Evolutionary conservation across 2,113 vertebrate genomes (phyloP).

Genomic region (Lophotis ruficrista): DNA sequence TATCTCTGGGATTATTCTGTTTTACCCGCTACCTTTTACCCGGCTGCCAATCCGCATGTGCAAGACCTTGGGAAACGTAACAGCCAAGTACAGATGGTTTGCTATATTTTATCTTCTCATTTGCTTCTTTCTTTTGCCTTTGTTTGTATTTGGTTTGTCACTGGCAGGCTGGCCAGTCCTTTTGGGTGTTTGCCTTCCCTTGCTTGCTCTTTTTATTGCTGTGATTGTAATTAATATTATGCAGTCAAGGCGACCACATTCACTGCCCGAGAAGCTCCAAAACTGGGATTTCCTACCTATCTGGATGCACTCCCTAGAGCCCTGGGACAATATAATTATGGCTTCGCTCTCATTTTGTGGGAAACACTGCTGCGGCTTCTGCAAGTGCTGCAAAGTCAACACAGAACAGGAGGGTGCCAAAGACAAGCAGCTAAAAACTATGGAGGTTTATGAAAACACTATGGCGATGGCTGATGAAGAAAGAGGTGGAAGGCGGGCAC

Average conservation of each 20-base stretch:
- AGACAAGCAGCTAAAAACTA: conserved; percentile 58
- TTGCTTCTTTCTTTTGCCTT: conserved; percentile 86
- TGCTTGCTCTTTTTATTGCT: conserved; percentile 66
- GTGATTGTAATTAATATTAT: conserved; percentile 81
- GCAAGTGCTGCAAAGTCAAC: conserved; percentile 66
- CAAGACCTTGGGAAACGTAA: conserved; percentile 84
- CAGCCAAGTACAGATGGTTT: conserved; percentile 95
- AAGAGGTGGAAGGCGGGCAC: conserved; percentile 9
- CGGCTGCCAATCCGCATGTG: conserved; percentile 88
- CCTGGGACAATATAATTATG: conserved; percentile 84
- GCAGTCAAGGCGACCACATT: conserved; percentile 77
- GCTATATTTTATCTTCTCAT: conserved; percentile 86
- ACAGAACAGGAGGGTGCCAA: conserved; percentile 16
- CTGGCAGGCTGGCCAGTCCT: conserved; percentile 90
- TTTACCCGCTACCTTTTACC: conserved; percentile 89
- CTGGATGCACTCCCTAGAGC: conserved; percentile 88
- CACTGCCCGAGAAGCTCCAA: conserved; percentile 79
- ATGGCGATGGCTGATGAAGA: conserved; percentile 68
- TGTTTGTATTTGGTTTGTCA: conserved; percentile 86
- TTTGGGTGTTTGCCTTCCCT: conserved; percentile 85
- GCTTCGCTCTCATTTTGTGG: conserved; percentile 63
- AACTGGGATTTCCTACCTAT: conserved; percentile 88
- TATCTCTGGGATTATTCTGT: conserved; percentile 90
- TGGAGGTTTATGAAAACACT: conserved; percentile 83
- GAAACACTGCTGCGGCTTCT: conserved; percentile 83